Conservation (phyloP, 2,113 vertebrate genomes). For the Illadopsis cleaveri region DNA sequence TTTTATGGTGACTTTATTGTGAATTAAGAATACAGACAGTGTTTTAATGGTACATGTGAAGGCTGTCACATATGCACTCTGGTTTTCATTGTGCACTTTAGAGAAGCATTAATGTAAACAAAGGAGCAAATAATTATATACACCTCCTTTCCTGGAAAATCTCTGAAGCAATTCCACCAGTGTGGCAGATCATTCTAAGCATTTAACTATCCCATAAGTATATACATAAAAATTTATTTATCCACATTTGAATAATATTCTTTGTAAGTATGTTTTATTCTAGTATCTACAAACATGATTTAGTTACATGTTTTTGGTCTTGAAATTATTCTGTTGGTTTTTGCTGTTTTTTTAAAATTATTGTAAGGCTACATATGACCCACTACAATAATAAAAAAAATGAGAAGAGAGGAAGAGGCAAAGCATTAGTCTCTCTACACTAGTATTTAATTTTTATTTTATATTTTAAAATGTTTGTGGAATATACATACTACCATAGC, state of each 20-base stretch:
- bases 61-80: not conserved
- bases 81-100: not conserved
- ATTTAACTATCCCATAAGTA: conserved; percentile 23
- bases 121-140: conserved; percentile 53
- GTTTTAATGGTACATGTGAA: not conserved
- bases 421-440: conserved; percentile 17
- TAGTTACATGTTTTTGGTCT: not conserved
- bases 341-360: not conserved
- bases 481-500: not conserved
- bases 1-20: conserved; percentile 33
- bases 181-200: conserved; percentile 4
- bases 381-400: not conserved
- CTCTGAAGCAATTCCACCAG: not conserved
- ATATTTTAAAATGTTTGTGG: not conserved
- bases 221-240: conserved; percentile 51
- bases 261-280: not conserved
- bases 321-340: not conserved
- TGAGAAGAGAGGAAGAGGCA: not conserved
- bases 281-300: conserved; percentile 7
- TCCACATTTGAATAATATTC: conserved; percentile 8
- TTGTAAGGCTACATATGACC: conserved; percentile 22
- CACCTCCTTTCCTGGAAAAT: conserved; percentile 53
- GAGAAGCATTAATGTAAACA: conserved; percentile 17
- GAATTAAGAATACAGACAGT: not conserved
- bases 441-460: conserved; percentile 14